Percentiles rank a stretch among this genome's conserved stretches.
Conservation (phyloP, 2,113 vertebrate species). For the Nibea coibor region DNA sequence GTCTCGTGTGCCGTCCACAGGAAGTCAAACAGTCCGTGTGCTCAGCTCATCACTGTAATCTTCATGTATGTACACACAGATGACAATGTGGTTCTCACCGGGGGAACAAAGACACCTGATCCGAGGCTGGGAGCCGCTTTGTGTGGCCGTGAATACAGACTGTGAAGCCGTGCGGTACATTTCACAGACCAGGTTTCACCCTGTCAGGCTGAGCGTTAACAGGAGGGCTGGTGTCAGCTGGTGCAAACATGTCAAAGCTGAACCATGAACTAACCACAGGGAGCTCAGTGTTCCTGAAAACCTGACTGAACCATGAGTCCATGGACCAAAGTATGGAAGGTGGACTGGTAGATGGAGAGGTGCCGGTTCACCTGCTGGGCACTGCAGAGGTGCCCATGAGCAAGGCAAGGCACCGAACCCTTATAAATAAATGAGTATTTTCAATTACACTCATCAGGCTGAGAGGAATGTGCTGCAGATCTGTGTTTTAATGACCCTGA, state of each 20-base stretch:
- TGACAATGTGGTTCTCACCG: neutral
- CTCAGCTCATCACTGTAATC: neutral
- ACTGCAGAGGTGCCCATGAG: too few species aligned
- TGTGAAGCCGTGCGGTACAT: neutral
- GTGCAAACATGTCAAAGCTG: neutral
- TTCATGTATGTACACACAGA: neutral
- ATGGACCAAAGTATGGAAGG: too few species aligned
- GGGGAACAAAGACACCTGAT: conserved; percentile 16
- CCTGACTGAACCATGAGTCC: neutral
- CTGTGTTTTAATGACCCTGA: neutral
- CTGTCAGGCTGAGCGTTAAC: neutral
- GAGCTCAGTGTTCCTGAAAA: neutral
- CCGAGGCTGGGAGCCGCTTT: neutral
- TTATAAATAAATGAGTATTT: too few species aligned
- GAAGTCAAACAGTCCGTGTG: neutral
- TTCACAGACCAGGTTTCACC: conserved; percentile 33
- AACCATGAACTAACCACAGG: neutral
- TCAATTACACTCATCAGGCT: too few species aligned
- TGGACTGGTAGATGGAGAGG: too few species aligned
- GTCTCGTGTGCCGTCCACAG: neutral
- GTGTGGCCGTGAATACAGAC: neutral
- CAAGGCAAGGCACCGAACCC: too few species aligned
- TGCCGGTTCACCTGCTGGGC: too few species aligned
- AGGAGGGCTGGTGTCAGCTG: conserved; percentile 9
- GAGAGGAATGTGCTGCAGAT: too few species aligned